Percentiles rank a stretch among this genome's conserved stretches.
phyloP scores from a whole-genome alignment of 2,797 vertebrate species.

The Halcyon smyrnensis region DNA sequence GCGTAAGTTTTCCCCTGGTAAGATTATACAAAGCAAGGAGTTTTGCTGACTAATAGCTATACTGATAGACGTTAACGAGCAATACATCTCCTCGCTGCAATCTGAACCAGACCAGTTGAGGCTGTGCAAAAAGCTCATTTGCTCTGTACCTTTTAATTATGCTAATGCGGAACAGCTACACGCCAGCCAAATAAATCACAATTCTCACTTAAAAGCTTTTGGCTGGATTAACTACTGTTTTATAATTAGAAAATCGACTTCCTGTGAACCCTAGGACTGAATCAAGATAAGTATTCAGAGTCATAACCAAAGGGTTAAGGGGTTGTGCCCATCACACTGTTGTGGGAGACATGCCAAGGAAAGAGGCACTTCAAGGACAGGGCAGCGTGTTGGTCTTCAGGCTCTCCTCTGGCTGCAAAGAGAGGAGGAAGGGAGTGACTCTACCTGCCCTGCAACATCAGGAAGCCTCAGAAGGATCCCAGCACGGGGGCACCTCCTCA shows the following conservation, averaged over 20 bases:
- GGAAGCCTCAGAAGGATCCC: not conserved
- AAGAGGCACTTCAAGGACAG: constrained; percentile 16
- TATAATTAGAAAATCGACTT: constrained; percentile 79
- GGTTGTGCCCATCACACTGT: not conserved
- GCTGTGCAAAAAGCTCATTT: constrained; percentile 58
- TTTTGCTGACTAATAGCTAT: constrained; percentile 71
- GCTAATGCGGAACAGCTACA: constrained; percentile 64
- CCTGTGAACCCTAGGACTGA: constrained; percentile 31
- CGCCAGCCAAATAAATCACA: constrained; percentile 74
- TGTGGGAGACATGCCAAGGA: not conserved
- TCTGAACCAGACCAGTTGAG: constrained; percentile 56
- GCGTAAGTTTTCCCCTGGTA: constrained; percentile 30
- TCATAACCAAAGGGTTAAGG: constrained; percentile 56
- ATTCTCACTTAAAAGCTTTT: constrained; percentile 74
- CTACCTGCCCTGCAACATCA: not conserved
- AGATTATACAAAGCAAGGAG: constrained; percentile 37
- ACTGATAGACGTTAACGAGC: constrained; percentile 68
- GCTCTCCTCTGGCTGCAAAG: not conserved
- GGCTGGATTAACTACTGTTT: constrained; percentile 74
- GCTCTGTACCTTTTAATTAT: constrained; percentile 72
- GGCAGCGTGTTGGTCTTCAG: not conserved
- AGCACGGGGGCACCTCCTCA: rapidly evolving
- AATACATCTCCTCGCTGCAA: constrained; percentile 57
- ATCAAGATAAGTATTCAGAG: constrained; percentile 50
- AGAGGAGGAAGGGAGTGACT: not conserved